A percentile compares a stretch with the other conserved stretches of the same genome.
Conservation (phyloP, 2,797 vertebrate species). For the Salmo trutta region DNA sequence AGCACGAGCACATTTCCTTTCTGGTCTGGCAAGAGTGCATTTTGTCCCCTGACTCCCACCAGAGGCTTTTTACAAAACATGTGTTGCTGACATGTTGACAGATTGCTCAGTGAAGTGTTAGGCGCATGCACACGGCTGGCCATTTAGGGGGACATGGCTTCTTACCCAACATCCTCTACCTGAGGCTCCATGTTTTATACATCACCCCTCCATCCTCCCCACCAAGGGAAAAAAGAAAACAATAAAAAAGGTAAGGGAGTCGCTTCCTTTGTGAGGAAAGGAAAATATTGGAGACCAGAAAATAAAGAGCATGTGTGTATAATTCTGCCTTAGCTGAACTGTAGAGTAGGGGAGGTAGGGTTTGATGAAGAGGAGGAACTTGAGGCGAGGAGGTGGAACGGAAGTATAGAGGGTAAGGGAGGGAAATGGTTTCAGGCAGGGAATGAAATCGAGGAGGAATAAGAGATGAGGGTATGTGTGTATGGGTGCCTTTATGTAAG, state of each 20-base stretch:
- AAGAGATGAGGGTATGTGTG: neutral
- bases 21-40: slow-evolving; percentile 97
- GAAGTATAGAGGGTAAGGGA: slow-evolving; percentile 60
- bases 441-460: slow-evolving; percentile 2
- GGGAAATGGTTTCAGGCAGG: slow-evolving; percentile 57
- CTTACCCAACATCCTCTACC: slow-evolving; percentile 98
- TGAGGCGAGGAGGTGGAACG: slow-evolving; percentile 53
- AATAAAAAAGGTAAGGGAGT: slow-evolving; percentile 69
- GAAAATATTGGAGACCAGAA: slow-evolving; percentile 62
- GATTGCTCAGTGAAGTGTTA: slow-evolving; percentile 99
- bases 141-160: slow-evolving; percentile 99
- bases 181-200: slow-evolving; percentile 99
- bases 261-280: slow-evolving; percentile 35
- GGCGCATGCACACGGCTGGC: slow-evolving; percentile 99
- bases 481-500: too few species aligned
- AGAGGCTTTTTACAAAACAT: slow-evolving; percentile 99
- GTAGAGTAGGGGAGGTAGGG: slow-evolving; percentile 23
- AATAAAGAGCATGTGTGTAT: slow-evolving; percentile 39
- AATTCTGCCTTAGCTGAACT: slow-evolving; percentile 65
- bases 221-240: slow-evolving; percentile 67
- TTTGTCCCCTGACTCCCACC: slow-evolving; percentile 94
- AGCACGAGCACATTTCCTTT: slow-evolving; percentile 90
- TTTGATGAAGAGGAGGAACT: neutral
- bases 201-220: slow-evolving; percentile 77
- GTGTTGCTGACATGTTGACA: slow-evolving; percentile 99